Evolutionary conservation across 2,797 vertebrate genomes (phyloP).

Genomic region (Sebastes itinus): DNA sequence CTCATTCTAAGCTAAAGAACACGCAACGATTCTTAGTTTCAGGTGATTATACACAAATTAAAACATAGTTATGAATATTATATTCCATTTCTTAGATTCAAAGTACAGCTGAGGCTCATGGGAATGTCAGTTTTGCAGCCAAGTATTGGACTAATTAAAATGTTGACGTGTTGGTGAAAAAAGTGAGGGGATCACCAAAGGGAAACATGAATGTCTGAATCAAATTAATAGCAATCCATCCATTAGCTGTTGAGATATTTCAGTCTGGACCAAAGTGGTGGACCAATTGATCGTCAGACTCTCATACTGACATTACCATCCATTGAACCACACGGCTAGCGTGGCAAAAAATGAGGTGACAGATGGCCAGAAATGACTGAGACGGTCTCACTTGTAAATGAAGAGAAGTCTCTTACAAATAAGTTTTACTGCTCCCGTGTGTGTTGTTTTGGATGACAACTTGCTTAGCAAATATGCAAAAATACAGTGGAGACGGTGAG

Average conservation of each 20-base stretch:
- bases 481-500: not conserved
- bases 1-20: too few species aligned
- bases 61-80: too few species aligned
- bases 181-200: not conserved
- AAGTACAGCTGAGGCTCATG: not conserved
- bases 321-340: not conserved
- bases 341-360: not conserved
- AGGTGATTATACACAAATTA: too few species aligned
- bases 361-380: constrained; percentile 8
- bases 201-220: not conserved
- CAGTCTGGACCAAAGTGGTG: not conserved
- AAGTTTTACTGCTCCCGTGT: not conserved
- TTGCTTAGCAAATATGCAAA: constrained; percentile 4
- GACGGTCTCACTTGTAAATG: not conserved
- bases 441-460: not conserved
- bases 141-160: not conserved
- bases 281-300: not conserved
- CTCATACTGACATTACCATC: not conserved
- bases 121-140: not conserved
- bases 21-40: too few species aligned
- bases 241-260: not conserved
- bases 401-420: not conserved
- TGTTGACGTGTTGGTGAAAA: not conserved
- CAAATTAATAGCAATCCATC: not conserved
- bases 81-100: not conserved